phyloP scores from a whole-genome alignment of 2,797 vertebrate species.

The Enteromius viviparus region DNA sequence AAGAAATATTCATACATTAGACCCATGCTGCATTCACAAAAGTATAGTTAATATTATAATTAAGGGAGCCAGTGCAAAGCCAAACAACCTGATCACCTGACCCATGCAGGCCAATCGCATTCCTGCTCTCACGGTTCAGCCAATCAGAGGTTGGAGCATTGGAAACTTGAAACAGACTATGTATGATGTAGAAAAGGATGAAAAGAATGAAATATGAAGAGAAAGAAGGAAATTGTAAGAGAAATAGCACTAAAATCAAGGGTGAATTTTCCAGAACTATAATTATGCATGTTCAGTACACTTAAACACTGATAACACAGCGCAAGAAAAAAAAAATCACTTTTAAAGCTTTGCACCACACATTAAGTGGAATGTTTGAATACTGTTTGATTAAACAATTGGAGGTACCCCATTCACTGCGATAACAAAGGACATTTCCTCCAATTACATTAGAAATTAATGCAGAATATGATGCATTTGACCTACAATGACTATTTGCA shows the following conservation, averaged over 20 bases:
- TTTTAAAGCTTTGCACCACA: slow-evolving; percentile 29
- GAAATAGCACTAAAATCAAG: slow-evolving; percentile 34
- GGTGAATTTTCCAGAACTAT: slow-evolving; percentile 17
- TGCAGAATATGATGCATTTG: background rate
- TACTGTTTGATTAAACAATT: background rate
- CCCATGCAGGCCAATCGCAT: slow-evolving; percentile 78
- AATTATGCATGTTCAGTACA: slow-evolving; percentile 20
- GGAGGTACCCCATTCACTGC: background rate
- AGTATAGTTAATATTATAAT: slow-evolving; percentile 58
- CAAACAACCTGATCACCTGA: slow-evolving; percentile 59
- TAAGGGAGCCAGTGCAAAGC: slow-evolving; percentile 64
- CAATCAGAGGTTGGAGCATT: slow-evolving; percentile 86
- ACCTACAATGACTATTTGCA: slow-evolving; percentile 3
- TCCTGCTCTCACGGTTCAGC: slow-evolving; percentile 81
- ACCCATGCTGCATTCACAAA: slow-evolving; percentile 56
- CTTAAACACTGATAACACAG: slow-evolving; percentile 5
- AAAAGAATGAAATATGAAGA: slow-evolving; percentile 45
- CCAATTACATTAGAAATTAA: slow-evolving; percentile 6
- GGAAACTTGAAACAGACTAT: slow-evolving; percentile 88
- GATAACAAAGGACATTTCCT: background rate
- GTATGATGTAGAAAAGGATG: slow-evolving; percentile 71
- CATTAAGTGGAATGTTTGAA: background rate
- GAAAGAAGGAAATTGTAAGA: slow-evolving; percentile 55
- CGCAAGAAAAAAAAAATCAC: background rate
- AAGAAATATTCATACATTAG: slow-evolving; percentile 38